A percentile compares a stretch with the other conserved stretches of the same genome.
phyloP scores from a whole-genome alignment of 2,888 invertebrate genomes.

The Deladenus siricidicola region DNA sequence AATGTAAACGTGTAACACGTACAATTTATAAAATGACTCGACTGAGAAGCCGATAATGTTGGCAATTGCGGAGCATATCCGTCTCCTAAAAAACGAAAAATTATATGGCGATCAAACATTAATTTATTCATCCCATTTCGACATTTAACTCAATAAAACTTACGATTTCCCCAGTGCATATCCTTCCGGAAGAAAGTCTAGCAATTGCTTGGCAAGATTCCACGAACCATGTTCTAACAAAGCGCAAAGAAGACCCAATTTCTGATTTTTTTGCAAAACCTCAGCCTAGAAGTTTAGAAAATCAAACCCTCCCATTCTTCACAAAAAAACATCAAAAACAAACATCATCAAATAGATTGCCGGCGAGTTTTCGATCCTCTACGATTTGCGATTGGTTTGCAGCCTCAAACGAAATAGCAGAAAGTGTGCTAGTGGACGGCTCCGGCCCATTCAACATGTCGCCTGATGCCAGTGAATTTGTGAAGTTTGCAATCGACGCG shows the following conservation, averaged over 20 bases:
- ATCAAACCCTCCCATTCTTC: too few species aligned
- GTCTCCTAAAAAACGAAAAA: constrained; percentile 26
- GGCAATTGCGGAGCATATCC: constrained; percentile 36
- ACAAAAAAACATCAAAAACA: constrained; percentile 1
- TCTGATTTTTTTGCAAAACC: constrained; percentile 67
- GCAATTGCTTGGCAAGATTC: constrained; percentile 72
- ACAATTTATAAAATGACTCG: constrained; percentile 36
- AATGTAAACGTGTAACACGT: constrained; percentile 17
- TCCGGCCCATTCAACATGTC: constrained; percentile 11
- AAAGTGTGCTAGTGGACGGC: constrained; percentile 9
- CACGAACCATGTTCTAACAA: constrained; percentile 80
- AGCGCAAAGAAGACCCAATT: constrained; percentile 82
- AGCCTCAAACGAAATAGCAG: constrained; percentile 22
- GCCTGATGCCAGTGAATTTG: constrained; percentile 7
- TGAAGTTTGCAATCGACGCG: constrained; percentile 2
- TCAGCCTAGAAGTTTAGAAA: constrained; percentile 27
- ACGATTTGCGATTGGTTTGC: constrained; percentile 18
- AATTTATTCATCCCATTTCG: not conserved
- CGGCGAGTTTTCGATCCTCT: constrained; percentile 23
- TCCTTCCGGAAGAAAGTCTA: constrained; percentile 70
- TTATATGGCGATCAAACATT: not conserved
- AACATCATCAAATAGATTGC: constrained; percentile 23
- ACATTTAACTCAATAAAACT: constrained; percentile 4
- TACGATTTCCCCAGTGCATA: constrained; percentile 41
- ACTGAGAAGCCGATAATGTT: constrained; percentile 37